A percentile compares a stretch with the other conserved stretches of the same genome.
These are phyloP conservation scores for Silurus glanis DNA, from an alignment of 2,113 vertebrate genomes.

Conservation along the genomic window DNA sequence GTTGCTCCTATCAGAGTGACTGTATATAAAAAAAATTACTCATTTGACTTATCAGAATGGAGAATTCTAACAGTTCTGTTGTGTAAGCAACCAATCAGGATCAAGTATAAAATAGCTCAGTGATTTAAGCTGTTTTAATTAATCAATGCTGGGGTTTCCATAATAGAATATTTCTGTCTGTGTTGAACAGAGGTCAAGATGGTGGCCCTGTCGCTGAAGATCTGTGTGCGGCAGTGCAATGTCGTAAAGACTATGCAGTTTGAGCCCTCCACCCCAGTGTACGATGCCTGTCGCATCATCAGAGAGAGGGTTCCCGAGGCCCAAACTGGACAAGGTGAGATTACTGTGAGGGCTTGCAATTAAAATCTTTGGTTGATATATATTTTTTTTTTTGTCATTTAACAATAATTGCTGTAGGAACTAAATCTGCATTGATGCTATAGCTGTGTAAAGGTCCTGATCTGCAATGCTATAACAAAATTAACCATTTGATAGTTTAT, in stretches of 20 bases:
- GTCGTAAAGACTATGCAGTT: constrained; percentile 99
- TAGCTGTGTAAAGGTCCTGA: neutral
- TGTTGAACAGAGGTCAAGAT: constrained; percentile 72
- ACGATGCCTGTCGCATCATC: constrained; percentile 93
- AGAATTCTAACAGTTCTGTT: neutral
- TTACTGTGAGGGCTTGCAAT: neutral
- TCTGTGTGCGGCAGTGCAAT: constrained; percentile 98
- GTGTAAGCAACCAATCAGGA: no score
- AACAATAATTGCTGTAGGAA: neutral
- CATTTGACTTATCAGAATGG: neutral
- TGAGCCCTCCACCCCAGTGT: constrained; percentile 91
- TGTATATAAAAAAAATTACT: neutral
- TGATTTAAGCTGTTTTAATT: neutral
- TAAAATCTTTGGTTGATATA: no score
- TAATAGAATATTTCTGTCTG: constrained; percentile 25
- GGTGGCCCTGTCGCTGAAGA: constrained; percentile 97
- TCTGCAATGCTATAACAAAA: neutral
- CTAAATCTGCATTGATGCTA: neutral
- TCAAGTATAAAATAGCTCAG: no score
- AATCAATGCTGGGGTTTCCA: neutral
- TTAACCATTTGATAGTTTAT: neutral
- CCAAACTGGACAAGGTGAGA: constrained; percentile 89
- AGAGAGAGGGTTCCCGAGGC: constrained; percentile 93
- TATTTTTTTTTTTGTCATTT: neutral
- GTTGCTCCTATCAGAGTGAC: neutral